These are phyloP conservation scores for Toxostoma redivivum DNA, from an alignment of 2,113 vertebrate genomes.

Conservation along the genomic window DNA sequence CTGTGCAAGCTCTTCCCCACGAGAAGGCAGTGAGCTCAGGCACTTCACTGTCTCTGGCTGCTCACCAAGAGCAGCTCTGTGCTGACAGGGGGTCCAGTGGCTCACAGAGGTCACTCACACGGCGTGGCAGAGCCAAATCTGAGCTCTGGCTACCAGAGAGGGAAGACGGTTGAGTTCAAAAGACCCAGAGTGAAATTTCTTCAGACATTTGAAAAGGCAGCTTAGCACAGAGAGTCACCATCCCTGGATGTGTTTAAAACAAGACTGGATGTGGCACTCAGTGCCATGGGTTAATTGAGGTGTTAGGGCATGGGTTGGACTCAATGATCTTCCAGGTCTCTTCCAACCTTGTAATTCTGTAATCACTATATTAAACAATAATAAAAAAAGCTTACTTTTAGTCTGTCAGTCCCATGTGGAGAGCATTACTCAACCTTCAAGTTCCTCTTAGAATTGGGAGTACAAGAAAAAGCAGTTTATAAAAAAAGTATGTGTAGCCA, in stretches of 20 bases:
- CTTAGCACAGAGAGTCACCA: not conserved
- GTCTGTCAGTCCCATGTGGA: not conserved
- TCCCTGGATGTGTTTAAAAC: not conserved
- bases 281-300: not conserved
- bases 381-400: too few relatives aligned
- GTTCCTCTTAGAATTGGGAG: not conserved
- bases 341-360: not conserved
- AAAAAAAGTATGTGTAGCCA: not conserved
- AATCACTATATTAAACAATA: not conserved
- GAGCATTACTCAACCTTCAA: not conserved
- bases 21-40: not conserved
- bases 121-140: not conserved
- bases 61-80: not conserved
- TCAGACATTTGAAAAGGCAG: not conserved
- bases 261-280: not conserved
- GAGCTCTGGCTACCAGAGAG: not conserved
- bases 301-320: not conserved
- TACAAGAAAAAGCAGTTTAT: not conserved
- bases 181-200: not conserved
- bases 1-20: rapidly evolving
- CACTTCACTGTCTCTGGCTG: not conserved
- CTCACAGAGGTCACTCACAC: not conserved
- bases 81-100: not conserved
- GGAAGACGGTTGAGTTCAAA: not conserved
- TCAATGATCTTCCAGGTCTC: not conserved